Conservation (phyloP, 2,888 invertebrate species). For the Coleophora deauratella region DNA sequence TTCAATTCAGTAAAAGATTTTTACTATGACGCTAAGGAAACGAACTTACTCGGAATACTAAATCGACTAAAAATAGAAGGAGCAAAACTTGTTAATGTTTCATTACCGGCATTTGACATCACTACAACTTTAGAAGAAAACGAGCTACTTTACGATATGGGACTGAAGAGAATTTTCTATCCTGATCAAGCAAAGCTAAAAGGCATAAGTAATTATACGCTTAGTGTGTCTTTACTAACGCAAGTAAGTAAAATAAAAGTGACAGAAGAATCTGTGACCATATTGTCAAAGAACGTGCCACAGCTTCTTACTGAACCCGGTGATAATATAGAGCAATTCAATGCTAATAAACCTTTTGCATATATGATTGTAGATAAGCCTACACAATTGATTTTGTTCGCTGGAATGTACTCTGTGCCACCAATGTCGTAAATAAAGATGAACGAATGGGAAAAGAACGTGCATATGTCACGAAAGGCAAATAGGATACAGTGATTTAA, state of each 20-base stretch:
- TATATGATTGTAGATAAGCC: slow-evolving; percentile 41
- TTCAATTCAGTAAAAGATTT: slow-evolving; percentile 28
- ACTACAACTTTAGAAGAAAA: slow-evolving; percentile 34
- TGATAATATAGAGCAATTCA: slow-evolving; percentile 21
- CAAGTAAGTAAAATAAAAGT: slow-evolving; percentile 41
- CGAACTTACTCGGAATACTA: slow-evolving; percentile 36
- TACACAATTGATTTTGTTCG: slow-evolving; percentile 45
- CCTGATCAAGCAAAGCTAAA: slow-evolving; percentile 34
- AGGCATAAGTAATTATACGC: slow-evolving; percentile 35
- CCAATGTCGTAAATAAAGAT: slow-evolving; percentile 1
- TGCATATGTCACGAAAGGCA: too few relatives aligned
- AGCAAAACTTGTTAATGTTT: slow-evolving; percentile 30
- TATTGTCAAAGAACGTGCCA: neutral
- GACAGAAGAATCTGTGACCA: slow-evolving; percentile 34
- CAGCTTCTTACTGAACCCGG: neutral
- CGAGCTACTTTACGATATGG: slow-evolving; percentile 50
- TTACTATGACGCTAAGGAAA: slow-evolving; percentile 32
- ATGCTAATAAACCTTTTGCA: slow-evolving; percentile 40
- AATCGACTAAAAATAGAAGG: slow-evolving; percentile 27
- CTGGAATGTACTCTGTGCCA: slow-evolving; percentile 43
- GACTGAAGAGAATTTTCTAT: slow-evolving; percentile 43
- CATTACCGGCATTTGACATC: slow-evolving; percentile 43
- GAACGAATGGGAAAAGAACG: too few relatives aligned
- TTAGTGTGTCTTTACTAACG: slow-evolving; percentile 41
- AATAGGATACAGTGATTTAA: too few relatives aligned